Evolutionary conservation across 2,888 invertebrate genomes (phyloP).

Genomic region (Trichogramma evanescens): DNA sequence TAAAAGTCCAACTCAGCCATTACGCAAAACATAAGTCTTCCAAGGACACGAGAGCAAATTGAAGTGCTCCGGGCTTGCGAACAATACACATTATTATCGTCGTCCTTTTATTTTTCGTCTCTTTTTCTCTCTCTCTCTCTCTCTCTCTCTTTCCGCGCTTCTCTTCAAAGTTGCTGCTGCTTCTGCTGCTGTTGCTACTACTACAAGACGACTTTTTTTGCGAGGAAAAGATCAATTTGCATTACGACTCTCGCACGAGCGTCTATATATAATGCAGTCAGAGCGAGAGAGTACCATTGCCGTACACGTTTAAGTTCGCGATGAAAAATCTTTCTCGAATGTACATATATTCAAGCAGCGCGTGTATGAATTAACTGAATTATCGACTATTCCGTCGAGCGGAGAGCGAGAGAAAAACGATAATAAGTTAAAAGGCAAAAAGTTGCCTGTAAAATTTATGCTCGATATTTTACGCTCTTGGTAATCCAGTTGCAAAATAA

Average conservation of each 20-base stretch:
- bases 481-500: too few species aligned
- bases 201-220: not conserved
- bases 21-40: conserved; percentile 23
- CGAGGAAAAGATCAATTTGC: conserved; percentile 17
- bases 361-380: too few species aligned
- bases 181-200: not conserved
- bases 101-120: conserved; percentile 10
- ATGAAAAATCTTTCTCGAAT: too few species aligned
- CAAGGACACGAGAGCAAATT: conserved; percentile 23
- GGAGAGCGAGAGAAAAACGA: too few species aligned
- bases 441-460: too few species aligned
- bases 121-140: not conserved
- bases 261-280: not conserved
- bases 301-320: too few species aligned
- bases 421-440: too few species aligned
- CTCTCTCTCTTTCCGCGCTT: not conserved
- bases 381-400: too few species aligned
- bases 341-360: too few species aligned
- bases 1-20: conserved; percentile 22
- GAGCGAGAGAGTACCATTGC: too few species aligned
- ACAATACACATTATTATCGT: conserved; percentile 23
- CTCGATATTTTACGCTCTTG: too few species aligned
- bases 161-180: not conserved
- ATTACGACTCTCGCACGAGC: conserved; percentile 5
- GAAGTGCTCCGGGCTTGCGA: conserved; percentile 20